Base-by-base conservation (phyloP, 2,113 vertebrate species). In the Apeltes quadracus region DNA sequence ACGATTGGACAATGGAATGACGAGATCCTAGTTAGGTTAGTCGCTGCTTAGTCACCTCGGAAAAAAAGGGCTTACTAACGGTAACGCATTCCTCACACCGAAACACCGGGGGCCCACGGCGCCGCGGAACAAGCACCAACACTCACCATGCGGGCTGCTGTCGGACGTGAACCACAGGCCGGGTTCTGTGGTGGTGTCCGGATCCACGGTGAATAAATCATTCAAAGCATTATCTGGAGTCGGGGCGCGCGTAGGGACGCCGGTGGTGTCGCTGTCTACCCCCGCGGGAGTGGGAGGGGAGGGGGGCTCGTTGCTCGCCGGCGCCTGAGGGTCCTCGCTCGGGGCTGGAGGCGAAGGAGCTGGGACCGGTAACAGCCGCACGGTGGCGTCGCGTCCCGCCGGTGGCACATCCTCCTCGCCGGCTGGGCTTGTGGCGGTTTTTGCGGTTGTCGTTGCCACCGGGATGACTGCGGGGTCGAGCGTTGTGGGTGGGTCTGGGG, bases 121-220 rank as follows among this genome's bases (percentile, higher is more conserved):
- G 5, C 5, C 4, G 29, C 44, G 50, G 27, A 11, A 14, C 5
- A 43, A n/a, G 6, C 2, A n/a, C n/a, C 18, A 18, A 14, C 57
- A 83, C 89, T 88, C 74, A 91, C 88, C 81, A 0, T 65, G 56
- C 29, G 79, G 53, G 29, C 3, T 77, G 43, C 4, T 25, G 14
- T 84, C 77, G 18, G 90, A 18, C 23, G 89, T 72, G 32, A 73
- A 63, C 12, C 72, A 78, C 69, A 68, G 69, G 14, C 76, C 82
- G 64, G 90, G 66, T 9, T 88, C 63, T 62, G 81, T 53, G 51
- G 88, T 79, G 1, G 86, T 63, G 13, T 85, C 77, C 38, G 34
- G 65, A 63, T 61, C 79, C 74, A 43, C 65, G 8, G 0, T n/a
- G 69, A 75, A 25, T 32, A 5, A 5, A 53, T 77, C 54, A 15